Percentiles rank a stretch among this genome's conserved stretches.
Conservation (phyloP, 2,888 invertebrate species). For the Aricia artaxerxes region DNA sequence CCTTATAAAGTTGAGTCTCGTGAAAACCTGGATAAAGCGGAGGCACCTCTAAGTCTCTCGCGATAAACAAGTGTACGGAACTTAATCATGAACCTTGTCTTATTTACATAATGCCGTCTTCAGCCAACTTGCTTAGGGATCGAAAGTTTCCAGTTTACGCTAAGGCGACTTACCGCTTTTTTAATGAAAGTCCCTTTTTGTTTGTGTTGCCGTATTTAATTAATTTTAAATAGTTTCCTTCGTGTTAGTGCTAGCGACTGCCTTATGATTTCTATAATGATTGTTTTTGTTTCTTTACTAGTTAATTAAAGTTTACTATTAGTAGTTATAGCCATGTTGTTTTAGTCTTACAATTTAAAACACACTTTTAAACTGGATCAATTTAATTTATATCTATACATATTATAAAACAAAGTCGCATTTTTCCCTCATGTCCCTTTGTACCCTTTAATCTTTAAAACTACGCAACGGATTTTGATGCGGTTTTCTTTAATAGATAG, state of each 20-base stretch:
- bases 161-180: slow-evolving; percentile 35
- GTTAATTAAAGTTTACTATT: not conserved
- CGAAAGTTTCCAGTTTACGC: slow-evolving; percentile 55
- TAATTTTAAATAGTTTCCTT: not conserved
- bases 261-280: not conserved
- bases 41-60: slow-evolving; percentile 32
- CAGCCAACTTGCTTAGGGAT: slow-evolving; percentile 59
- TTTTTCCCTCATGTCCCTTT: no score
- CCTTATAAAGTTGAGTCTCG: slow-evolving; percentile 32
- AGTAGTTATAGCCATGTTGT: not conserved
- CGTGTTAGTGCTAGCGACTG: not conserved
- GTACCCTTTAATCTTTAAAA: no score
- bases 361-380: no score
- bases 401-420: no score
- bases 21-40: slow-evolving; percentile 33
- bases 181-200: slow-evolving; percentile 23
- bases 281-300: not conserved
- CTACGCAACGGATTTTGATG: no score
- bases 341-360: no score
- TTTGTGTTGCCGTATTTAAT: slow-evolving; percentile 2
- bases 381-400: no score
- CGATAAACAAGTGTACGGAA: slow-evolving; percentile 45
- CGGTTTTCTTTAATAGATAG: no score
- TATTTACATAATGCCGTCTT: slow-evolving; percentile 75
- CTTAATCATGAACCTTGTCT: slow-evolving; percentile 69